Conservation (phyloP, 2,113 vertebrate species). For the Eretmochelys imbricata region DNA sequence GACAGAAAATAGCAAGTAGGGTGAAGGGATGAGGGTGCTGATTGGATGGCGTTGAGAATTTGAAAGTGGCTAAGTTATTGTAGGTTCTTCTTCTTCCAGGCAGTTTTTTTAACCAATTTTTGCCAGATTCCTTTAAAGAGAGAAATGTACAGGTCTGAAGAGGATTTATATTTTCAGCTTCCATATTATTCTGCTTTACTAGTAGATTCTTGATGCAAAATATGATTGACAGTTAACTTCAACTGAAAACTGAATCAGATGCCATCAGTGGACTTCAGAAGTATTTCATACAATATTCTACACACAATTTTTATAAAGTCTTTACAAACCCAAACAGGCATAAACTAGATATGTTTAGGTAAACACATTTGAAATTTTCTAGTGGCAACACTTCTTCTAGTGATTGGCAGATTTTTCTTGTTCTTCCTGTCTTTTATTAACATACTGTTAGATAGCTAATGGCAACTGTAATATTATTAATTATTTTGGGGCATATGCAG, state of each 20-base stretch:
- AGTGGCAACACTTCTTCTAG: not conserved
- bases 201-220: not conserved
- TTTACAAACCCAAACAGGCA: not conserved
- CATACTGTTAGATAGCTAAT: not conserved
- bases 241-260: not conserved
- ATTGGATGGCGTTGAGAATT: slow-evolving; percentile 39
- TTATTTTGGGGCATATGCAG: not conserved
- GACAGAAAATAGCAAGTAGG: slow-evolving; percentile 28
- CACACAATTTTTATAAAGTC: not conserved
- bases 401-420: not conserved
- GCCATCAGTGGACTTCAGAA: not conserved
- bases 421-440: not conserved
- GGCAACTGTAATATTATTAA: not conserved
- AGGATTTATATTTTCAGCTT: slow-evolving; percentile 3
- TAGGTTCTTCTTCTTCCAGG: slow-evolving; percentile 44
- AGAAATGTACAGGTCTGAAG: slow-evolving; percentile 44
- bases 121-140: slow-evolving; percentile 42
- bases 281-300: not conserved
- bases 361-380: not conserved
- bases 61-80: slow-evolving; percentile 37
- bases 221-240: not conserved
- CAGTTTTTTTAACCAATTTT: slow-evolving; percentile 28
- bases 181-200: not conserved
- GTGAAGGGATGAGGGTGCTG: not conserved
- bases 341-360: not conserved